phyloP scores from a whole-genome alignment of 92 coral and sea anemone genomes.

The Phenganax marumi region DNA sequence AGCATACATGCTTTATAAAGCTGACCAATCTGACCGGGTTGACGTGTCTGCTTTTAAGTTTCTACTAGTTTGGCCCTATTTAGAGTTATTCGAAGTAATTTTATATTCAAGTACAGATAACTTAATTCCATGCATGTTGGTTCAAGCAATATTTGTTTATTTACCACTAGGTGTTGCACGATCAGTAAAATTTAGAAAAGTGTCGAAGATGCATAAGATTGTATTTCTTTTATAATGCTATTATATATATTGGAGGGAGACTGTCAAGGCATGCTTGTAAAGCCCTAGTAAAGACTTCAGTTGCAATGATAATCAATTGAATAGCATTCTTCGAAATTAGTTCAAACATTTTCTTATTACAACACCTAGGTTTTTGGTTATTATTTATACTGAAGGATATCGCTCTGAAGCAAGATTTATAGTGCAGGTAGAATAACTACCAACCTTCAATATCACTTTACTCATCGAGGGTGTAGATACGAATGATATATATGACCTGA shows the following conservation, averaged over 20 bases:
- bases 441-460: neutral
- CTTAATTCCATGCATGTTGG: neutral
- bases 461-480: neutral
- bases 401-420: neutral
- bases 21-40: neutral
- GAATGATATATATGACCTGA: neutral
- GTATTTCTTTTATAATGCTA: neutral
- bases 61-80: neutral
- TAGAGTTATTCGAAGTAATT: neutral
- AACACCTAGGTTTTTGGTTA: neutral
- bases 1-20: neutral
- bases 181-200: neutral
- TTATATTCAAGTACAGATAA: neutral
- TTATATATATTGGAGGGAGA: neutral
- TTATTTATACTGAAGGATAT: conserved; percentile 14
- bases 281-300: neutral
- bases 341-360: neutral
- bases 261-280: conserved; percentile 13
- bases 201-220: conserved; percentile 2
- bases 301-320: no score
- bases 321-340: neutral
- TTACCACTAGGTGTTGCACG: neutral
- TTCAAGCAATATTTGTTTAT: neutral
- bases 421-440: neutral
- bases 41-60: neutral